Base-by-base conservation (phyloP, 2,888 invertebrate species). In the Enchytraeus crypticus region DNA sequence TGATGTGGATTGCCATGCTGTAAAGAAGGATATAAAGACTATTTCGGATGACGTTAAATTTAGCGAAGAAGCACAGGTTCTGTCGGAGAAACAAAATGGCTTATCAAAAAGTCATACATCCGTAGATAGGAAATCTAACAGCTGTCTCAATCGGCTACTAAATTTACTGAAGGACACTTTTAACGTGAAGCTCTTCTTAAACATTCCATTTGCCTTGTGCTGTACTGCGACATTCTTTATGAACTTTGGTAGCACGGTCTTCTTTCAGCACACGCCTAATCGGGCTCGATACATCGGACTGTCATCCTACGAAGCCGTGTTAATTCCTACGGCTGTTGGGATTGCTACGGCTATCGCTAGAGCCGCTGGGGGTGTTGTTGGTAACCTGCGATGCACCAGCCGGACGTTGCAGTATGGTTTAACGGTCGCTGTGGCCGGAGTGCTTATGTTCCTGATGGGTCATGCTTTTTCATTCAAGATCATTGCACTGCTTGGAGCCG, bases 251-350 rank as follows among this genome's bases (percentile, higher is more conserved):
- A 32, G 46, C n/a, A 56, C 51, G 14, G 29, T 60, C n/a, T 60
- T 60, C 23, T 62, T 60, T 47, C 61, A 59, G 18, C 64, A 64
- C 54, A 60, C 61, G 3, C 62, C 62, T 8, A 55, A 45, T 29
- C 30, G 61, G 5, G 59, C 64, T 5, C 46, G 56, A 18, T 23
- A 51, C 23, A 27, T 32, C 8, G 62, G 62, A 11, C 45, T 60
- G 3, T 18, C 21, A 5, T 33, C 21, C 33, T n/a, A 56, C 23
- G 8, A 27, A n/a, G 57, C 62, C 5, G 49, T 51, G 51, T 27
- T 59, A 18, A 38, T 64, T 5, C 47, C 57, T 3, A 56, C 64
- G 14, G 51, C 49, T 18, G 43, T 59, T n/a, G 64, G 64, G 23
- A 30, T 62, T n/a, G 51, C 59, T 5, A 64, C 60, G 11, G 53